These are phyloP conservation scores for Cheiracanthium punctorium DNA, from an alignment of 2,888 invertebrate genomes.

Conservation along the genomic window DNA sequence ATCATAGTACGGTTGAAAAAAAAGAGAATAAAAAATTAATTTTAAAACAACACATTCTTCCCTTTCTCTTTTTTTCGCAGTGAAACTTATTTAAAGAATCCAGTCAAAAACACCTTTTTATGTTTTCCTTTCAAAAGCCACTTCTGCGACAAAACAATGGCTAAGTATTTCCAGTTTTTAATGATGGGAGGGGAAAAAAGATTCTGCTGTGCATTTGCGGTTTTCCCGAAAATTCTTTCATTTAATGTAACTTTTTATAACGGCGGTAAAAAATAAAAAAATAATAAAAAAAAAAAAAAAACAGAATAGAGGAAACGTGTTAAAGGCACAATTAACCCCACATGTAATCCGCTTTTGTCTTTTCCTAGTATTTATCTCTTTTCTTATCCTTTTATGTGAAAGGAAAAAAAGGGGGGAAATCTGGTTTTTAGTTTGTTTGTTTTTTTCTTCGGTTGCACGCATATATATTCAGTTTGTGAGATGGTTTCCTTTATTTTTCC, in stretches of 20 bases:
- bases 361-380: conserved; percentile 20
- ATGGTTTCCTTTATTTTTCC: too few relatives aligned
- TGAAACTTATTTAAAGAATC: too few relatives aligned
- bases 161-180: neutral
- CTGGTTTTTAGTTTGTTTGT: neutral
- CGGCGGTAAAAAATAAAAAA: neutral
- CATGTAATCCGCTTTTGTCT: conserved; percentile 58
- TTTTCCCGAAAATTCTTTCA: neutral
- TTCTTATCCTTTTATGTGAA: neutral
- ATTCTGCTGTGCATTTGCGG: neutral
- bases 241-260: neutral
- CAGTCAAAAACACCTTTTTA: too few relatives aligned
- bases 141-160: too few relatives aligned
- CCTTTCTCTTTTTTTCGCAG: too few relatives aligned
- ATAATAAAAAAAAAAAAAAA: too few relatives aligned
- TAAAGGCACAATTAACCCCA: conserved; percentile 62
- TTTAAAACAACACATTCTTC: too few relatives aligned
- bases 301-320: conserved; percentile 45
- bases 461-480: too few relatives aligned
- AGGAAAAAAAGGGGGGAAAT: neutral
- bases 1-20: too few relatives aligned
- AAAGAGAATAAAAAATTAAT: too few relatives aligned
- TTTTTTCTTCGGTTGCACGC: neutral
- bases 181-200: neutral
- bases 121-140: too few relatives aligned